A percentile compares a stretch with the other conserved stretches of the same genome.
phyloP scores from a whole-genome alignment of 2,888 invertebrate species.

The Drosophila mettleri region DNA sequence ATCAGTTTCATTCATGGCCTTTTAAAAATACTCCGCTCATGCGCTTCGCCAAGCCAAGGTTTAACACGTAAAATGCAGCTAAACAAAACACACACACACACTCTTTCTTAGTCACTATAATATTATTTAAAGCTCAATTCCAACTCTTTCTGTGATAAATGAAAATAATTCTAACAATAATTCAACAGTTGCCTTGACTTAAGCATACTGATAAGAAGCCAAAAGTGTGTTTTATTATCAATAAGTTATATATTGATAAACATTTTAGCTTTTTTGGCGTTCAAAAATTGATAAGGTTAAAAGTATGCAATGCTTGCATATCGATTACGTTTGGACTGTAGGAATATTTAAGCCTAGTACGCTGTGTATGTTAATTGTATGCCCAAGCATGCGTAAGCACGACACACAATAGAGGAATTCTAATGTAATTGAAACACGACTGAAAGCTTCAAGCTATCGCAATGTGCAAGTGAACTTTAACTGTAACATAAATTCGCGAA shows the following conservation, averaged over 20 bases:
- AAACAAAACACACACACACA: conserved; percentile 13
- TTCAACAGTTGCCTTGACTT: conserved; percentile 1
- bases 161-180: neutral
- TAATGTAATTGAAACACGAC: neutral
- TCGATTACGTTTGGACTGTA: neutral
- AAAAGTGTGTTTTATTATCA: conserved; percentile 31
- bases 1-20: conserved; percentile 41
- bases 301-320: conserved; percentile 20
- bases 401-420: neutral
- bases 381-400: neutral
- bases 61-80: neutral
- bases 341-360: neutral
- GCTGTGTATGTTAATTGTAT: neutral
- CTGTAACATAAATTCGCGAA: too few relatives aligned
- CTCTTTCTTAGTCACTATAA: neutral
- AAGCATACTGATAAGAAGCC: conserved; percentile 40
- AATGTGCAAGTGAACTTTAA: too few relatives aligned
- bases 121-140: neutral
- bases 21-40: conserved; percentile 27
- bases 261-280: conserved; percentile 1
- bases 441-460: neutral
- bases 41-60: conserved; percentile 20
- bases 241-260: conserved; percentile 37
- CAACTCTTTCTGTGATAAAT: neutral
- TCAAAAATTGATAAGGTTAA: conserved; percentile 31